Evolutionary conservation across 2,888 invertebrate species (phyloP).

Genomic region (Drosophila koepferae): DNA sequence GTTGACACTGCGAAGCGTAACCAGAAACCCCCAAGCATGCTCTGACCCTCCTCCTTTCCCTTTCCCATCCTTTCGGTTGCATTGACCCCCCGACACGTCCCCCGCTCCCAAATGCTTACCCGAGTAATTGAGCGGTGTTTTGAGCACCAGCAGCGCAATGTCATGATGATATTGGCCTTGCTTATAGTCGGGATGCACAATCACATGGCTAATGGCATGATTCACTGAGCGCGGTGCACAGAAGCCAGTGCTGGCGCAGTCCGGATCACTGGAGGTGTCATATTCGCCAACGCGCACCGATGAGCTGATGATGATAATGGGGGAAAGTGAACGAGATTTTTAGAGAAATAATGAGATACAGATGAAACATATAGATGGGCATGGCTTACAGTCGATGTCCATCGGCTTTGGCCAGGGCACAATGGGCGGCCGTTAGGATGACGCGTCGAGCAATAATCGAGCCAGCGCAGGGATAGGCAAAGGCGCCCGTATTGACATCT

Average conservation of each 20-base stretch:
- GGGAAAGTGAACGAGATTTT: slow-evolving; percentile 21
- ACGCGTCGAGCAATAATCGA: slow-evolving; percentile 88
- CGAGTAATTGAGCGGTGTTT: slow-evolving; percentile 89
- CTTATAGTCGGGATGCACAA: slow-evolving; percentile 91
- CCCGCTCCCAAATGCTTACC: slow-evolving; percentile 84
- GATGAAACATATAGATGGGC: not conserved
- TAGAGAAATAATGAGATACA: not conserved
- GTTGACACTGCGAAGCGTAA: slow-evolving; percentile 62
- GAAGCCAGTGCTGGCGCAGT: slow-evolving; percentile 90
- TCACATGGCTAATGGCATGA: slow-evolving; percentile 90
- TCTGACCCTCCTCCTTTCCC: not conserved
- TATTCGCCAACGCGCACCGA: slow-evolving; percentile 91
- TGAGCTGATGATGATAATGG: slow-evolving; percentile 86
- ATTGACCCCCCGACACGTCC: not conserved
- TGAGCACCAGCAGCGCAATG: slow-evolving; percentile 90
- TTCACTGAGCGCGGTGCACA: slow-evolving; percentile 90
- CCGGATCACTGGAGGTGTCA: slow-evolving; percentile 90
- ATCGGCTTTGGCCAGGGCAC: slow-evolving; percentile 91
- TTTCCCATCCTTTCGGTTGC: not conserved
- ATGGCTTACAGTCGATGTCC: slow-evolving; percentile 90
- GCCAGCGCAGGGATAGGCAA: slow-evolving; percentile 91
- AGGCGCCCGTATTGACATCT: slow-evolving; percentile 89
- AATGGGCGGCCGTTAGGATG: slow-evolving; percentile 92
- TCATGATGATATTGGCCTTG: slow-evolving; percentile 89
- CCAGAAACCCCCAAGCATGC: not conserved